Conservation (phyloP, 2,113 vertebrate species). For the Mobula birostris region DNA sequence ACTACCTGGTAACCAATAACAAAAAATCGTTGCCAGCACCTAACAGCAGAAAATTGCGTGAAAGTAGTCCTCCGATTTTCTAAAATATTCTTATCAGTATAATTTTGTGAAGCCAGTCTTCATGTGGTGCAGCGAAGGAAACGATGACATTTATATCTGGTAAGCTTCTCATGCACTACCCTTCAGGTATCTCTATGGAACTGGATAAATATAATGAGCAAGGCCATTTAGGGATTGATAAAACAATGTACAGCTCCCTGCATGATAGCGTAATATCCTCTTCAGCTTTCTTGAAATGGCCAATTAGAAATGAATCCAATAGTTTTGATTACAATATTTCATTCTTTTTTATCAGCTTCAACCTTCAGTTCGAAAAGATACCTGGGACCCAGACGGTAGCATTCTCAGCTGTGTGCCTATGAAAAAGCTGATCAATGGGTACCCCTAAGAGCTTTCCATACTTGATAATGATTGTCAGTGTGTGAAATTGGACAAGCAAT, state of each 20-base stretch:
- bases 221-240: background rate
- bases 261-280: background rate
- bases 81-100: background rate
- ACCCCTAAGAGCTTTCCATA: background rate
- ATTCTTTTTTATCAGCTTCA: background rate
- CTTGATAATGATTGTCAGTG: background rate
- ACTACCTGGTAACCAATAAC: background rate
- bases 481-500: background rate
- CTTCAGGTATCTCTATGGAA: background rate
- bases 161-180: background rate
- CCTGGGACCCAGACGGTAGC: background rate
- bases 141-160: background rate
- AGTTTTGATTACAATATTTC: background rate
- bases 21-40: background rate
- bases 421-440: background rate
- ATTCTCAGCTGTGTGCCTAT: background rate
- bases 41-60: background rate
- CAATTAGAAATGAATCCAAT: background rate
- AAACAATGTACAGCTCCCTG: background rate
- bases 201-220: background rate
- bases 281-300: background rate
- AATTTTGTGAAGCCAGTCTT: background rate
- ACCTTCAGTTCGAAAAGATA: background rate
- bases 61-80: background rate
- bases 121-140: background rate